Conservation (phyloP, 2,888 invertebrate species). For the Drosophila austrosaltans region DNA sequence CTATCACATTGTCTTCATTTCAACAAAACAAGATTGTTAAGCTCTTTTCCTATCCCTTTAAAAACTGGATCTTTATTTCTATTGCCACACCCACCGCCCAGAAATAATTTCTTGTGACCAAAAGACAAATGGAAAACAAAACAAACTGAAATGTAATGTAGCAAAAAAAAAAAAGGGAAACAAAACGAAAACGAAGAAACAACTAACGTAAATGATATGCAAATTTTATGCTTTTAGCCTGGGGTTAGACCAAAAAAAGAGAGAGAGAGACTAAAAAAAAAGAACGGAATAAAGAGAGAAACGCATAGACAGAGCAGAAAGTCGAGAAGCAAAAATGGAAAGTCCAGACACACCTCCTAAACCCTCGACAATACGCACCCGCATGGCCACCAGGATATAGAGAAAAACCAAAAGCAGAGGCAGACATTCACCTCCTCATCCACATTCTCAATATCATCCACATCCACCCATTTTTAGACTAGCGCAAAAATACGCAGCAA, state of each 20-base stretch:
- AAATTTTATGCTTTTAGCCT: constrained; percentile 79
- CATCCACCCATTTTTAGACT: constrained; percentile 29
- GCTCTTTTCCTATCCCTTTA: background rate
- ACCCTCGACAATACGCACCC: constrained; percentile 35
- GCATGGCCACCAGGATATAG: constrained; percentile 12
- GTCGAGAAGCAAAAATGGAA: constrained; percentile 71
- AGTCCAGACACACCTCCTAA: constrained; percentile 73
- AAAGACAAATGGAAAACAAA: constrained; percentile 47
- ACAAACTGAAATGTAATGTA: constrained; percentile 21
- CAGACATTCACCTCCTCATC: constrained; percentile 28
- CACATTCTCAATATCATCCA: constrained; percentile 18
- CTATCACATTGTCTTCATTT: background rate
- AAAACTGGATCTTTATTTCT: constrained; percentile 6
- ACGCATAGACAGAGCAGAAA: constrained; percentile 28
- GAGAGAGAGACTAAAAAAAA: constrained; percentile 13
- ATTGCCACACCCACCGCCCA: constrained; percentile 22
- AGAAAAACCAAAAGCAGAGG: constrained; percentile 55
- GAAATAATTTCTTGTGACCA: constrained; percentile 40
- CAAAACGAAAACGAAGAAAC: constrained; percentile 42
- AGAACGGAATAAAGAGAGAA: constrained; percentile 1
- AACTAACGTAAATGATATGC: constrained; percentile 82
- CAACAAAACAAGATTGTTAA: constrained; percentile 3
- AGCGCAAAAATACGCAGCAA: constrained; percentile 69
- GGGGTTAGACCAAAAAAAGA: constrained; percentile 44
- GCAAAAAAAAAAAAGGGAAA: constrained; percentile 48